phyloP scores from a whole-genome alignment of 2,797 vertebrate genomes.

The Choloepus didactylus region DNA sequence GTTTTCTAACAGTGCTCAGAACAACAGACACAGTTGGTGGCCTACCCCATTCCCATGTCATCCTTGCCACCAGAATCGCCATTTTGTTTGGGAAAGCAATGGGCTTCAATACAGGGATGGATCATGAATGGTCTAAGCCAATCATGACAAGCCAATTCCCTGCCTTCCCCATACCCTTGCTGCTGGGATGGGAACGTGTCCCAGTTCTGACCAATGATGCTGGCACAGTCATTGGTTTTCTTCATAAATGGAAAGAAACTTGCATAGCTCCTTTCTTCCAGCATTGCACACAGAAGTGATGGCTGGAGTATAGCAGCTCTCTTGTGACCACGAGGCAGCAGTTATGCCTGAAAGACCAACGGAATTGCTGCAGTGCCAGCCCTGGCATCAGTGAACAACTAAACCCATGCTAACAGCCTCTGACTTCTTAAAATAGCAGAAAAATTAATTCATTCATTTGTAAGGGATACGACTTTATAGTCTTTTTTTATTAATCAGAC shows the following conservation, averaged over 20 bases:
- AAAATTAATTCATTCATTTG: neutral
- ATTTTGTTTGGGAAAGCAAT: neutral
- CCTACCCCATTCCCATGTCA: neutral
- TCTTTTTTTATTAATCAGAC: neutral
- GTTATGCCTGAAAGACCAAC: neutral
- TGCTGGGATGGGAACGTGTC: neutral
- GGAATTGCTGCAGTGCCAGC: neutral
- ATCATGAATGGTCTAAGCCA: neutral
- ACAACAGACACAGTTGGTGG: neutral
- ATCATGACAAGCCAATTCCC: neutral
- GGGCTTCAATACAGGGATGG: neutral
- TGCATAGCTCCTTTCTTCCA: neutral
- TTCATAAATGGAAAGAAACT: neutral
- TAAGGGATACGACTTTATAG: neutral
- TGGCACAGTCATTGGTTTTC: neutral
- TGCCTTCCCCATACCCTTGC: neutral
- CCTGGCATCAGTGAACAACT: neutral
- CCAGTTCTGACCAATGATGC: neutral
- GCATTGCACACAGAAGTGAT: neutral
- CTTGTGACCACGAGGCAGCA: neutral
- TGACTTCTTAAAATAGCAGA: neutral
- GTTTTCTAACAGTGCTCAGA: neutral
- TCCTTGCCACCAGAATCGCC: neutral
- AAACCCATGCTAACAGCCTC: neutral
- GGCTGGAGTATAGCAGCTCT: neutral